Base-by-base conservation (phyloP, 1,140 invertebrate genomes). In the Drosophila auraria region DNA sequence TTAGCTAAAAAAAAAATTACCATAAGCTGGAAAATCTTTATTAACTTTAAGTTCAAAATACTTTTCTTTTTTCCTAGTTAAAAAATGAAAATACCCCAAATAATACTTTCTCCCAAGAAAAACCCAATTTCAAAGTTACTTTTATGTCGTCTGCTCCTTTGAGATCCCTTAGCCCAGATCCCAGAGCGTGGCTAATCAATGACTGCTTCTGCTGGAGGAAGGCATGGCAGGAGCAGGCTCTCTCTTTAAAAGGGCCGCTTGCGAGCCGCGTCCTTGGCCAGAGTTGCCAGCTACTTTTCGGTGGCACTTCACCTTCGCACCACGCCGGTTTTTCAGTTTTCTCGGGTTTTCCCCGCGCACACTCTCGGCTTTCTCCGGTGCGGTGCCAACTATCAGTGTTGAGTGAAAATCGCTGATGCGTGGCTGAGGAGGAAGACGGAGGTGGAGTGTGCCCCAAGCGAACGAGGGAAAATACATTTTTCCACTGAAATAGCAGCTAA, bases 401-500 rank as follows among this genome's bases (percentile, higher is more conserved):
- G 82, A 90, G 79, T 80, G 61, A 90, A 90, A 90, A 82, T 89
- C 82, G 86, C 86, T 89, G 86, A 89, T 86, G 86, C 82, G 77
- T 69, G 71, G 61, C 62, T 30, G 51, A 62, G 51, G 40, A 64
- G 15, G 7, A 27, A 23, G 27, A 30, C 1, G 23, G 30, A 6
- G 57, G 30, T 30, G 42, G 42, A 45, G 38, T 17, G 50, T 60
- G 58, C 73, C 75, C 73, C 62, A 58, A 70, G 63, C 58, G 62
- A 62, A 45, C 57, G 54, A 68, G 65, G 57, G 57, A 86, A 84
- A 86, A 84, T 84, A 77, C 38, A 83, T 81, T 89, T 82, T 70
- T 78, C 40, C 69, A 64, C 76, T 60, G 71, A 73, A 73, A 73
- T 73, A 82, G 80, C 80, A 87, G 84, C 82, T 79, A 89, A 89